Conservation (phyloP, 2,113 vertebrate genomes). For the Triplophysa tibetana region DNA sequence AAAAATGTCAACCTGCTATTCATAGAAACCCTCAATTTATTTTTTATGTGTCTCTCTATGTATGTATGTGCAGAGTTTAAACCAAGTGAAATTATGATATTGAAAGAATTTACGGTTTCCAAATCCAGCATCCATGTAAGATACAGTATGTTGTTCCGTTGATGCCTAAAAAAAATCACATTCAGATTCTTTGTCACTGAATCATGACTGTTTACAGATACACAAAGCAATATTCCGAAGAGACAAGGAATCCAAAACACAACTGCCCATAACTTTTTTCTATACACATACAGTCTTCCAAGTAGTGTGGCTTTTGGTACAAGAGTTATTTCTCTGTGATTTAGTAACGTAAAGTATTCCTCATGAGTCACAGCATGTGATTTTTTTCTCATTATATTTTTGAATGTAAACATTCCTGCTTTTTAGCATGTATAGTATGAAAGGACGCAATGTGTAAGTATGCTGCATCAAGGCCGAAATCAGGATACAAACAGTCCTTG, state of each 20-base stretch:
- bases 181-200: background rate
- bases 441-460: background rate
- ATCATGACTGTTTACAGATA: conserved; percentile 21
- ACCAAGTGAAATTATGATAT: conserved; percentile 47
- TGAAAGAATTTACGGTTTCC: conserved; percentile 33
- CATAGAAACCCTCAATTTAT: conserved; percentile 72
- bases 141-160: conserved; percentile 28
- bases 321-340: conserved; percentile 35
- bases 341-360: conserved; percentile 37
- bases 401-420: background rate
- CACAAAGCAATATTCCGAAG: background rate
- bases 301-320: conserved; percentile 31
- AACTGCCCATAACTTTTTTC: background rate
- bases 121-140: conserved; percentile 34
- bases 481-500: background rate
- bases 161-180: conserved; percentile 14
- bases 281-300: conserved; percentile 6
- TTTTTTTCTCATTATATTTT: background rate
- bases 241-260: background rate
- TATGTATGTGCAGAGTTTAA: conserved; percentile 25
- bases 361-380: conserved; percentile 43
- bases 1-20: conserved; percentile 66
- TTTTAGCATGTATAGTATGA: background rate
- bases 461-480: conserved; percentile 25
- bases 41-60: conserved; percentile 35